Evolutionary conservation across 2,113 vertebrate genomes (phyloP).

Genomic region (Mormyrus lacerda): DNA sequence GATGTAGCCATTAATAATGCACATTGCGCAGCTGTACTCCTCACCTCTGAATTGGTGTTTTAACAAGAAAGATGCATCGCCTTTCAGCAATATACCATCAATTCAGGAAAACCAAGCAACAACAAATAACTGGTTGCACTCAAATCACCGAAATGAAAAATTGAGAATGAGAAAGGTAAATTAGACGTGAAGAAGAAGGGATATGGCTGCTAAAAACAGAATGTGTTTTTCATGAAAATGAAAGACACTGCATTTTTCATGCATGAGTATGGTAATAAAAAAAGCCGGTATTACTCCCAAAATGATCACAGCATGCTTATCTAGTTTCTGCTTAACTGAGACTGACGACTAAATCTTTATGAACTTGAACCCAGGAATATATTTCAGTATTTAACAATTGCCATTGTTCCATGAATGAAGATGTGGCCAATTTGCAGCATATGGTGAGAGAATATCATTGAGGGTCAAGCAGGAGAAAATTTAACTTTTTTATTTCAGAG

Average conservation of each 20-base stretch:
- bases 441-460: constrained; percentile 36
- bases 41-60: neutral
- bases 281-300: neutral
- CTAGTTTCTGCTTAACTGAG: constrained; percentile 28
- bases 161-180: neutral
- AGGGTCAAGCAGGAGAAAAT: neutral
- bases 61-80: neutral
- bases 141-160: neutral
- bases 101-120: neutral
- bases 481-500: constrained; percentile 13
- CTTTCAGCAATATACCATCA: neutral
- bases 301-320: constrained; percentile 19
- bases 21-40: neutral
- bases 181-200: neutral
- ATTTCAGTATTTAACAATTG: constrained; percentile 29
- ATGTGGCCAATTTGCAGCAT: constrained; percentile 44
- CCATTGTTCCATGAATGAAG: constrained; percentile 31
- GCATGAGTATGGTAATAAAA: neutral
- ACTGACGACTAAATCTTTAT: constrained; percentile 27
- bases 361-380: constrained; percentile 31
- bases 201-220: neutral
- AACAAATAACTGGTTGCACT: neutral
- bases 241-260: neutral
- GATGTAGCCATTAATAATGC: neutral
- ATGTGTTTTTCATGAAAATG: neutral